Evolutionary conservation across 2,888 invertebrate species (phyloP), one percentile per base, ranked within the genome.

Genomic region (Chymomyza amoena): DNA sequence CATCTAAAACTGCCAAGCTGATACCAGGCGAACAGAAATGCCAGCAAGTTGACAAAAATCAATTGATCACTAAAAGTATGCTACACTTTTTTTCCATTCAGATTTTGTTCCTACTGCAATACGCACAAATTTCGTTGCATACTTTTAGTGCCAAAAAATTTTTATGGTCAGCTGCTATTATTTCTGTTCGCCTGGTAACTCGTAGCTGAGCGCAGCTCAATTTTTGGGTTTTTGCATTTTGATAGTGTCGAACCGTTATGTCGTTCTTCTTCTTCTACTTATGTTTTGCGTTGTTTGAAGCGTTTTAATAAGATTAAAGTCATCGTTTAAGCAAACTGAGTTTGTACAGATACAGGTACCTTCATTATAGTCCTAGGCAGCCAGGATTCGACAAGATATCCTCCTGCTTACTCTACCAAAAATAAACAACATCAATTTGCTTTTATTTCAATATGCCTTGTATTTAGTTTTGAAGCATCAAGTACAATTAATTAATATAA

Each of bases 401-500:
- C 4, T 25, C 4, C 3, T 4, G 25, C 25, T 3, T 4, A 25
- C 25, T 25, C 4, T 25, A 3, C 4, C 4, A 25, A 25, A 25
- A 25, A 25, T 25, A 25, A 25, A 25, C 3, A 25, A 1, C 6
- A 2, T 45, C 6, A 4, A 45, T 13, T 6, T 0, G 13, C 1
- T 45, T 45, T 45, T 13, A 13, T 45, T 45, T 45, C 39, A 45
- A 45, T 54, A 16, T 54, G 10, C 15, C 18, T 18, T 52, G 20
- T 54, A 82, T 75, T 72, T 83, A 84, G 85, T 84, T 32, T 32
- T 73, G 80, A 83, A 83, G 82, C 85, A 84, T 83, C 83, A 84
- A 84, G 82, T 84, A 83, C 82, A 83, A 66, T 83, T 45, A 77
- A 75, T 80, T 66, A 67, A 18, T 83, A 82, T 82, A 82, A 82